phyloP scores from a whole-genome alignment of 2,113 vertebrate species.

The Puntigrus tetrazona region DNA sequence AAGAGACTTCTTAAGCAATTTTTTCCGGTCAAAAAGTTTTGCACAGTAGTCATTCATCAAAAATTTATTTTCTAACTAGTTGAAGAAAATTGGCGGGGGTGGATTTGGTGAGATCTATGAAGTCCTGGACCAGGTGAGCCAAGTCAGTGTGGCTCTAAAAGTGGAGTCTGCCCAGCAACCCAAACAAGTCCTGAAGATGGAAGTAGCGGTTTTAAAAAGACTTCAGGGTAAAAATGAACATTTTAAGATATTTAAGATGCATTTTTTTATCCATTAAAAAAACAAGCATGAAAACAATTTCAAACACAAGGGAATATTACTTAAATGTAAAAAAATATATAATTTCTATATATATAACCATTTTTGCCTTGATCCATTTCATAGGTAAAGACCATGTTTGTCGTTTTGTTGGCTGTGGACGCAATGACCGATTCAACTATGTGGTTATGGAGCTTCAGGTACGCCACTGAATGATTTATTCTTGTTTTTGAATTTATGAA shows the following conservation, averaged over 20 bases:
- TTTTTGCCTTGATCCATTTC: background rate
- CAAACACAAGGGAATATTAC: background rate
- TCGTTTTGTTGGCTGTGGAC: conserved; percentile 95
- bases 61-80: conserved; percentile 64
- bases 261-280: background rate
- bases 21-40: no score
- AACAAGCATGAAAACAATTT: background rate
- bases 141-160: conserved; percentile 93
- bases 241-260: background rate
- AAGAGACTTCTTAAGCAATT: background rate
- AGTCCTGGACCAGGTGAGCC: conserved; percentile 92
- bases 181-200: conserved; percentile 99
- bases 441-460: conserved; percentile 99
- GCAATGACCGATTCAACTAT: conserved; percentile 98
- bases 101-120: conserved; percentile 99
- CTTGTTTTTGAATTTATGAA: background rate
- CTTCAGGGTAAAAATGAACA: conserved; percentile 84
- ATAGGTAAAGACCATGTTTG: conserved; percentile 97
- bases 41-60: background rate
- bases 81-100: conserved; percentile 96
- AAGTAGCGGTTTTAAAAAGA: conserved; percentile 97
- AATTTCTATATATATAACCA: background rate
- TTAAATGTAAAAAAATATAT: background rate
- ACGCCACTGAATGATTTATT: background rate
- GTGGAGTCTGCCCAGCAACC: conserved; percentile 98